Conservation (phyloP, 2,888 invertebrate species). For the Digitonthophagus gazella region DNA sequence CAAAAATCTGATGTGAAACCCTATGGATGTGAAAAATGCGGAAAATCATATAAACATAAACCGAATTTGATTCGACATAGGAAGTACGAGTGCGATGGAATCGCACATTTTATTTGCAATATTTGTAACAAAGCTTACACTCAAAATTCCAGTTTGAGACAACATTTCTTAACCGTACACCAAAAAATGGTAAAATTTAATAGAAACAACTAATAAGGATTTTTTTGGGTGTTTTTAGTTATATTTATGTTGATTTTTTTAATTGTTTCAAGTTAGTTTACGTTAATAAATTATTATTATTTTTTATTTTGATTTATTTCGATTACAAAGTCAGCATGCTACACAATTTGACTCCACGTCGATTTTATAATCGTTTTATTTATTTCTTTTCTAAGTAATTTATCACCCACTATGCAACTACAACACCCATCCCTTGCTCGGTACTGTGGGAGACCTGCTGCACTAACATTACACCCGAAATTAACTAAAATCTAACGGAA, state of each 20-base stretch:
- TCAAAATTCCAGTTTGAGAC: slow-evolving; percentile 37
- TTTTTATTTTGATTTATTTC: not conserved
- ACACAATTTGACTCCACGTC: too few species aligned
- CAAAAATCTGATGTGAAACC: slow-evolving; percentile 14
- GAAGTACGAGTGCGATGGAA: slow-evolving; percentile 48
- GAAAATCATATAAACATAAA: slow-evolving; percentile 40
- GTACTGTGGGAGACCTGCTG: not conserved
- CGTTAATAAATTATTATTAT: not conserved
- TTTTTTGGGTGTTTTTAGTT: not conserved
- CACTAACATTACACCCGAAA: not conserved
- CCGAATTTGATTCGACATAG: slow-evolving; percentile 47
- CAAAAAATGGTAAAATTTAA: not conserved
- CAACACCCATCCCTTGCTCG: too few species aligned
- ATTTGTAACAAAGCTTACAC: slow-evolving; percentile 45
- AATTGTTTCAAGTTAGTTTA: not conserved
- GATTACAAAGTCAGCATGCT: too few species aligned
- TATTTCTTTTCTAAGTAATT: not conserved
- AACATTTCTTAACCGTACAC: slow-evolving; percentile 31
- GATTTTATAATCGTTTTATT: too few species aligned
- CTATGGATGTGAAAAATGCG: slow-evolving; percentile 33
- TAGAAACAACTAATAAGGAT: not conserved
- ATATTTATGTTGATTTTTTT: not conserved
- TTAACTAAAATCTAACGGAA: too few species aligned
- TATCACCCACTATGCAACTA: too few species aligned
- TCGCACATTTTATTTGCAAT: slow-evolving; percentile 45